phyloP scores from a whole-genome alignment of 2,797 vertebrate species.

The Passerculus sandwichensis region DNA sequence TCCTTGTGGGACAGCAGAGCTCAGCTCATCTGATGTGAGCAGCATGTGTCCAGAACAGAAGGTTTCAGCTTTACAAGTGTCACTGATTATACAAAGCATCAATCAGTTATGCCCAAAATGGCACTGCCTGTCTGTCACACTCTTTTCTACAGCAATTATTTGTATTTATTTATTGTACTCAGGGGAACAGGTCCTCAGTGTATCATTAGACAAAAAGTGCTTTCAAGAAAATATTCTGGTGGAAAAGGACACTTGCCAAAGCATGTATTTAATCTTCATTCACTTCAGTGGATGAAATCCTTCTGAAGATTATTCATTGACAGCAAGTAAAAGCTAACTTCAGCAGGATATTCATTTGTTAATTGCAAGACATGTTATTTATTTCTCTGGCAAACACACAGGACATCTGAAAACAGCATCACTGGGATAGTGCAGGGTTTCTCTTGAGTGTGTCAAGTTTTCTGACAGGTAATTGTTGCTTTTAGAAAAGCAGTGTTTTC shows the following conservation, averaged over 20 bases:
- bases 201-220: background rate
- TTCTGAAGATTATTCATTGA: constrained; percentile 27
- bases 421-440: background rate
- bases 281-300: background rate
- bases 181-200: background rate
- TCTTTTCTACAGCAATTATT: constrained; percentile 20
- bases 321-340: constrained; percentile 23
- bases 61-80: background rate
- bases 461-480: background rate
- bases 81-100: background rate
- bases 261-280: constrained; percentile 28
- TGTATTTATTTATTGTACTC: constrained; percentile 48
- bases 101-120: background rate
- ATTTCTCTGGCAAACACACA: background rate
- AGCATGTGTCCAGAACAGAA: background rate
- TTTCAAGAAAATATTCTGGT: constrained; percentile 45
- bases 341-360: constrained; percentile 23
- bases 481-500: background rate
- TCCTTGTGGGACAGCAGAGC: background rate
- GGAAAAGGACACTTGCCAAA: constrained; percentile 15
- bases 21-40: background rate
- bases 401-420: background rate
- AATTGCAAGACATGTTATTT: constrained; percentile 50
- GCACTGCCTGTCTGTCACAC: background rate
- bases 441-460: background rate